These are phyloP conservation scores for Hippocampus mohnikei DNA, from an alignment of 2,113 vertebrate species.

Conservation along the genomic window DNA sequence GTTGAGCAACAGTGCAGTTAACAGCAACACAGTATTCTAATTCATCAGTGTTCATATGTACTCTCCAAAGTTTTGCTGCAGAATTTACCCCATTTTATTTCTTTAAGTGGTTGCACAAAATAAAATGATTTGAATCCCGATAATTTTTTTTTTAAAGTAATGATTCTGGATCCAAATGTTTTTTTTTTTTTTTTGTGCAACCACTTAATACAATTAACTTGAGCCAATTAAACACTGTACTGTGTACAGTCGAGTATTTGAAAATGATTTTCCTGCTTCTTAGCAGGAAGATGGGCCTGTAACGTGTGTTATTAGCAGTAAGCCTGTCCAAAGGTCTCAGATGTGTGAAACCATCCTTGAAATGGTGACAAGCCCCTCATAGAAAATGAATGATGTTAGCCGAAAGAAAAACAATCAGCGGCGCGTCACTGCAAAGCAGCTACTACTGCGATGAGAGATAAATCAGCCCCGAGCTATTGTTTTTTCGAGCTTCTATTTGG, in stretches of 20 bases:
- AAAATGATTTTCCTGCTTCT: neutral
- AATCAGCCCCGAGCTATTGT: constrained; percentile 66
- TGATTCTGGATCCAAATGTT: too few relatives aligned
- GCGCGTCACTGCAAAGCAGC: constrained; percentile 35
- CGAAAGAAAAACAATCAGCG: neutral
- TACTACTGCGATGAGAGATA: constrained; percentile 44
- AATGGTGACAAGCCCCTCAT: constrained; percentile 5
- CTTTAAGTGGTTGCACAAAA: too few relatives aligned
- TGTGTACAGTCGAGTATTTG: neutral
- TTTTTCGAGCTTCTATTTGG: constrained; percentile 66
- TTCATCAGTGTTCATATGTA: too few relatives aligned
- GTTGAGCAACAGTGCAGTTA: too few relatives aligned
- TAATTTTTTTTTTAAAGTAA: too few relatives aligned
- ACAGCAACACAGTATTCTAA: too few relatives aligned
- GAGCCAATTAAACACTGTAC: too few relatives aligned
- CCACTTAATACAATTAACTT: too few relatives aligned
- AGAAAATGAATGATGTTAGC: constrained; percentile 7
- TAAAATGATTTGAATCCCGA: too few relatives aligned
- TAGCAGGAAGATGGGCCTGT: neutral
- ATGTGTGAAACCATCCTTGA: constrained; percentile 10
- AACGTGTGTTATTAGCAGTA: constrained; percentile 1
- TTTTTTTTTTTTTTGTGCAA: too few relatives aligned
- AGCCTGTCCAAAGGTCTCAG: neutral
- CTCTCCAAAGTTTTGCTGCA: too few relatives aligned
- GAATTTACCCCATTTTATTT: too few relatives aligned